phyloP scores from a whole-genome alignment of 2,797 vertebrate genomes.

The Lophius americanus region DNA sequence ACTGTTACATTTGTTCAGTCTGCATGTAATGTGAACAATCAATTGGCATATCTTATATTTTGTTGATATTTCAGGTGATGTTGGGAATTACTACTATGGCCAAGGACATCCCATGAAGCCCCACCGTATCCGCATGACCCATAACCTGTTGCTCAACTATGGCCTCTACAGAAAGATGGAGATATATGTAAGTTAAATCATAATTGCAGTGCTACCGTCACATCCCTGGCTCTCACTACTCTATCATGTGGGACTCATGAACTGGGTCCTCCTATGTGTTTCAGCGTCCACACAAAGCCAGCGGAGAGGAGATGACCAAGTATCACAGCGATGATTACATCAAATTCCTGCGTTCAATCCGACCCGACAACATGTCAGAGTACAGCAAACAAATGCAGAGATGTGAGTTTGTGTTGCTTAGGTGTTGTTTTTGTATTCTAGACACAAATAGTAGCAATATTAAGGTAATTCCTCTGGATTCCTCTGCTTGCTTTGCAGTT shows the following conservation, averaged over 20 bases:
- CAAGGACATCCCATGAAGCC: slow-evolving; percentile 98
- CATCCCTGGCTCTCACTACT: neutral
- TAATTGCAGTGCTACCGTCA: neutral
- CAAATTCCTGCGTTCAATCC: slow-evolving; percentile 96
- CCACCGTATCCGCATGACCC: slow-evolving; percentile 96
- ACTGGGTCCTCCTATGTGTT: slow-evolving; percentile 21
- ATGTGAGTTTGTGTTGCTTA: slow-evolving; percentile 84
- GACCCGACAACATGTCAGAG: slow-evolving; percentile 99
- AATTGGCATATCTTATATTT: neutral
- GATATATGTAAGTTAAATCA: slow-evolving; percentile 88
- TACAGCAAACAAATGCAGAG: slow-evolving; percentile 99
- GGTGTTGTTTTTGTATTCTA: neutral
- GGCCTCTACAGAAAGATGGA: slow-evolving; percentile 98
- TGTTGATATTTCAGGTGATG: slow-evolving; percentile 85
- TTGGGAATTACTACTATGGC: slow-evolving; percentile 96
- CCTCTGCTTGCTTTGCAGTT: slow-evolving; percentile 84
- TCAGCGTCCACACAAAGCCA: slow-evolving; percentile 97
- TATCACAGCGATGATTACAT: slow-evolving; percentile 99
- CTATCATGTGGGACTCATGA: neutral
- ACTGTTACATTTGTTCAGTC: rapidly evolving
- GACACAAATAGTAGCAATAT: no score
- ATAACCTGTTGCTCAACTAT: slow-evolving; percentile 96
- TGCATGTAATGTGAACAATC: neutral
- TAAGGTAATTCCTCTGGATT: neutral
- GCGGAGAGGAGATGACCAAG: slow-evolving; percentile 98